A percentile compares a stretch with the other conserved stretches of the same genome.
These are phyloP conservation scores for Vanessa cardui DNA, from an alignment of 2,888 invertebrate genomes.

Conservation along the genomic window DNA sequence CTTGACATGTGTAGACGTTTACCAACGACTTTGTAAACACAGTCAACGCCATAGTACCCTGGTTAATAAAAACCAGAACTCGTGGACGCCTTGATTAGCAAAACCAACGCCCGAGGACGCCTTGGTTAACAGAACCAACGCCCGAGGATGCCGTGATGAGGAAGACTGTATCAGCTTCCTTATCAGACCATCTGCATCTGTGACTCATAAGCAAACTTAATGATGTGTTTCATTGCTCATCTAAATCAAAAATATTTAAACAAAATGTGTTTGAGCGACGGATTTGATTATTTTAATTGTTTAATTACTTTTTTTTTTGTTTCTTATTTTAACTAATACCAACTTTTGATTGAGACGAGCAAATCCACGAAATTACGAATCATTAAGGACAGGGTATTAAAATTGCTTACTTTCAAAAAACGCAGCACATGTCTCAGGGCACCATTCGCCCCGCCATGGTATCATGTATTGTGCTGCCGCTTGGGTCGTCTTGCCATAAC, in stretches of 20 bases:
- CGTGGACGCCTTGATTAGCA: constrained; percentile 4
- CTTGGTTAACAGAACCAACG: constrained; percentile 6
- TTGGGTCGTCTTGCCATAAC: constrained; percentile 33
- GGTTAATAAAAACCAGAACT: constrained; percentile 3
- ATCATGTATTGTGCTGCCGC: constrained; percentile 33
- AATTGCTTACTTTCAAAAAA: not conserved
- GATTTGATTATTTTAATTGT: not conserved
- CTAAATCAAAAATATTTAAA: constrained; percentile 3
- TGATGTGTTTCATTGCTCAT: constrained; percentile 1
- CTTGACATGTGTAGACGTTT: not conserved
- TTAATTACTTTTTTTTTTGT: not conserved
- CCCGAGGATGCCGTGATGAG: constrained; percentile 4
- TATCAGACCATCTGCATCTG: constrained; percentile 4
- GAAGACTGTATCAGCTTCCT: constrained; percentile 3
- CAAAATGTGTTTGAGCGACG: not conserved
- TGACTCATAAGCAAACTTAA: constrained; percentile 3
- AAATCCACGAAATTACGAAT: not conserved
- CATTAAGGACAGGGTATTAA: not conserved
- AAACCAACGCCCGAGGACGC: constrained; percentile 5
- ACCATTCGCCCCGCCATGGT: constrained; percentile 21
- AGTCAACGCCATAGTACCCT: not conserved
- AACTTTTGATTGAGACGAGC: constrained; percentile 2
- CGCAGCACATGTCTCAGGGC: constrained; percentile 16
- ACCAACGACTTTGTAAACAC: not conserved
- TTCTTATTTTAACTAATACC: not conserved